Conservation (phyloP, 2,797 vertebrate genomes). For the Poeciliopsis turneri region DNA sequence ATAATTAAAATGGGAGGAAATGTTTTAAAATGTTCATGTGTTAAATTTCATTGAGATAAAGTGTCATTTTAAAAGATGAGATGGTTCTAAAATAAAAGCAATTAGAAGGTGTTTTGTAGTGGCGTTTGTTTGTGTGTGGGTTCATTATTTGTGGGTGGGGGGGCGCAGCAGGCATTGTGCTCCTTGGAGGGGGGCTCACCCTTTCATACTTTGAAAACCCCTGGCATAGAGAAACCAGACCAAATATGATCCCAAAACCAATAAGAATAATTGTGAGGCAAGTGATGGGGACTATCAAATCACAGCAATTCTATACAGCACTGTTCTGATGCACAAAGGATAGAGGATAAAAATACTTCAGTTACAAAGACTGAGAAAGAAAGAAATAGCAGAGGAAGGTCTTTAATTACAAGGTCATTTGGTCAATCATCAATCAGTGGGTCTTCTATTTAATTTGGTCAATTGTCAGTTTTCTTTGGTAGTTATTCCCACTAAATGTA, state of each 20-base stretch:
- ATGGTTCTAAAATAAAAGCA: too few relatives aligned
- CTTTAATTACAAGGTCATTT: conserved; percentile 36
- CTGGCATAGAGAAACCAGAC: conserved; percentile 79
- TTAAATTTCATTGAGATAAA: too few relatives aligned
- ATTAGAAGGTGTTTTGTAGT: too few relatives aligned
- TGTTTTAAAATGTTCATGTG: too few relatives aligned
- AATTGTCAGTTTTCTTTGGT: conserved; percentile 5
- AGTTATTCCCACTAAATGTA: conserved; percentile 14
- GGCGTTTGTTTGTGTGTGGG: too few relatives aligned
- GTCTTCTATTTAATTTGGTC: too few relatives aligned
- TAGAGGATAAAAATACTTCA: conserved; percentile 29
- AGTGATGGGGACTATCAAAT: conserved; percentile 53
- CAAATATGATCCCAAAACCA: conserved; percentile 68
- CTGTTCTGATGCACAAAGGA: conserved; percentile 20
- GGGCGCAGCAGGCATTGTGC: too few relatives aligned
- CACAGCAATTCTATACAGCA: conserved; percentile 15
- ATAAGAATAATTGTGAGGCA: conserved; percentile 85
- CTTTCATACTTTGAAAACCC: too few relatives aligned
- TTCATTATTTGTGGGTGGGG: too few relatives aligned
- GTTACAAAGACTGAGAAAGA: background rate
- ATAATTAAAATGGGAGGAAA: too few relatives aligned
- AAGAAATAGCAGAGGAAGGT: background rate
- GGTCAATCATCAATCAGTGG: background rate
- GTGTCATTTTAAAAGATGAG: too few relatives aligned
- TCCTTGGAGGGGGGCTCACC: too few relatives aligned